Conservation (phyloP, 2,888 invertebrate species). For the Dyspetes luteomarginatus region DNA sequence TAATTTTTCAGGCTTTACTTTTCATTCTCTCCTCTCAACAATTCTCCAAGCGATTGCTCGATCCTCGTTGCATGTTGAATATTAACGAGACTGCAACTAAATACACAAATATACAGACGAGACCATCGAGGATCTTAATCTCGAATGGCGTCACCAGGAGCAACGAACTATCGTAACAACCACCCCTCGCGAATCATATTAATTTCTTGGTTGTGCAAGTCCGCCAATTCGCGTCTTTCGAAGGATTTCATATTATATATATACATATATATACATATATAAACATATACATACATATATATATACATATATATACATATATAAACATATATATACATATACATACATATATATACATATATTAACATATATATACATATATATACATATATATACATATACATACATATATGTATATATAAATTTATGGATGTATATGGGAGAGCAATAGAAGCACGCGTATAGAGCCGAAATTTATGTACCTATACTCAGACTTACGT, state of each 20-base stretch:
- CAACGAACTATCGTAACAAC: constrained; percentile 19
- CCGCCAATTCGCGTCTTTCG: constrained; percentile 48
- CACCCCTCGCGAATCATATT: constrained; percentile 45
- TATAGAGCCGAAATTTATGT: constrained; percentile 55
- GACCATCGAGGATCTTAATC: constrained; percentile 23
- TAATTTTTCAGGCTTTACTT: no score
- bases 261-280: neutral
- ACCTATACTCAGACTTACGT: constrained; percentile 53
- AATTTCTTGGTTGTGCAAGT: constrained; percentile 51
- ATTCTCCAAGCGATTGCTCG: constrained; percentile 63
- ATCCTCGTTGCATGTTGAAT: constrained; percentile 66
- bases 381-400: neutral
- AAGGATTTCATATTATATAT: constrained; percentile 5
- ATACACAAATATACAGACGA: neutral
- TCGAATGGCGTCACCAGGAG: constrained; percentile 44
- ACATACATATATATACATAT: no score
- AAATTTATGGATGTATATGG: no score
- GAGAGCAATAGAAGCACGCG: constrained; percentile 13
- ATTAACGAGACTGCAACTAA: constrained; percentile 60
- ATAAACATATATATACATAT: neutral
- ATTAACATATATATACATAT: neutral
- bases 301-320: neutral
- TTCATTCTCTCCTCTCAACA: neutral
- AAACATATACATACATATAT: neutral
- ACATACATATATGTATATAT: neutral